Evolutionary conservation across 2,113 vertebrate genomes (phyloP), one percentile per base, ranked within the genome.

Genomic region (Poecilia latipinna): DNA sequence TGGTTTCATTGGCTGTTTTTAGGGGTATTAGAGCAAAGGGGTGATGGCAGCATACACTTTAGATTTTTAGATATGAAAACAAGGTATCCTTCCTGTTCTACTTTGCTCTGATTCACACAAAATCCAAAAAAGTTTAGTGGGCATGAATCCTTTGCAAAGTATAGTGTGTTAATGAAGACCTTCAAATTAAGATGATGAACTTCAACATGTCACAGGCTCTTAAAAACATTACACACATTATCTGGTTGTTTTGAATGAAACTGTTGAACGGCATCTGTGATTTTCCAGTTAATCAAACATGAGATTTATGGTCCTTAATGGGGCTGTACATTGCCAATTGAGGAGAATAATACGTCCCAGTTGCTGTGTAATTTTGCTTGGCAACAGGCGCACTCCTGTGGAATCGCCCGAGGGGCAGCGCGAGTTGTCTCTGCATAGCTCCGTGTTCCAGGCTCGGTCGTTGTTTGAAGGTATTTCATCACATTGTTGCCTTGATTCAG

Each of bases 391-490:
- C 77, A 79, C 89, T 93, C 90, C 88, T 90, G 91, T 90, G 88
- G 88, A 91, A 90, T 87, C 73, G 89, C 92, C 91, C 72, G 51
- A 79, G 90, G 90, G 90, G 89, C 90, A 74, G 85, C 73, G 82
- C 67, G 85, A 88, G 90, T 88, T 82, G 88, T 90, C 91, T 89
- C 86, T 83, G 88, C 85, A 78, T 87, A 75, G 86, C 87, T 88
- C 85, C 80, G 84, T 88, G 88, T 89, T 86, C 89, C 87, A 78
- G 74, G 83, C 87, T 90, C 82, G 65, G 81, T 84, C 88, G 88
- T 77, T 88, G 89, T 93, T 92, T 93, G 92, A 93, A 92, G 91
- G 89, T 92, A 90, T 93, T 94, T 94, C 90, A 93, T 93, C 92
- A 93, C 85, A 83, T 87, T 88, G 89, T 88, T 89, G 92, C 90